Evolutionary conservation across 35 echinoderm and acorn worm species (phyloP).

Genomic region (Heliocidaris erythrogramma): DNA sequence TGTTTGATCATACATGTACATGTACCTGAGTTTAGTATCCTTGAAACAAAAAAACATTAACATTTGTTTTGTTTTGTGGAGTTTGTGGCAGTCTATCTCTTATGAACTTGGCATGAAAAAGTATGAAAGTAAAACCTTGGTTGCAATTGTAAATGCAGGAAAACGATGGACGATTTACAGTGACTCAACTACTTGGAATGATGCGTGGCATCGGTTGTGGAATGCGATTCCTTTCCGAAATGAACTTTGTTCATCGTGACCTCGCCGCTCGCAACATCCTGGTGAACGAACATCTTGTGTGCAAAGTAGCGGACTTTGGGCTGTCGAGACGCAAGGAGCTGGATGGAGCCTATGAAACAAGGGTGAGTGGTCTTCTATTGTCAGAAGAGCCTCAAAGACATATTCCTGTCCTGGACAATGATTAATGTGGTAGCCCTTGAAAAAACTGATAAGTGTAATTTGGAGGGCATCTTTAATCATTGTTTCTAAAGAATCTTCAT

Average conservation of each 20-base stretch:
- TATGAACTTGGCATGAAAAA: neutral
- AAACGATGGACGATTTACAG: slow-evolving; percentile 92
- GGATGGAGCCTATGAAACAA: slow-evolving; percentile 97
- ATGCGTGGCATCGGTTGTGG: slow-evolving; percentile 86
- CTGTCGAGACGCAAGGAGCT: slow-evolving; percentile 87
- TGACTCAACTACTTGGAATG: slow-evolving; percentile 86
- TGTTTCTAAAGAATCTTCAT: no score
- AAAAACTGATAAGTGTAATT: no score
- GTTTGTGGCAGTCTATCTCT: no score
- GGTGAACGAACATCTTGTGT: slow-evolving; percentile 83
- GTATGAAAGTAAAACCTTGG: neutral
- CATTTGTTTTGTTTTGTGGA: no score
- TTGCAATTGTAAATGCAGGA: slow-evolving; percentile 61
- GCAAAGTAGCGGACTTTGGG: slow-evolving; percentile 98
- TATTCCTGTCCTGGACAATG: neutral
- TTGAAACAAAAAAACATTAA: no score
- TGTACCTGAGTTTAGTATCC: no score
- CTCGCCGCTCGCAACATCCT: slow-evolving; percentile 97
- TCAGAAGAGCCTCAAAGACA: neutral
- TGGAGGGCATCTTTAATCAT: no score
- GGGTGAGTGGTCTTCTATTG: slow-evolving; percentile 57
- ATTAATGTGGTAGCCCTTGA: neutral
- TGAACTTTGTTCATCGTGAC: slow-evolving; percentile 98
- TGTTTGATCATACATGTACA: no score
- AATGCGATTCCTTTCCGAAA: slow-evolving; percentile 96